Evolutionary conservation across 2,888 invertebrate genomes (phyloP).

Genomic region (Bombyx huttoni): DNA sequence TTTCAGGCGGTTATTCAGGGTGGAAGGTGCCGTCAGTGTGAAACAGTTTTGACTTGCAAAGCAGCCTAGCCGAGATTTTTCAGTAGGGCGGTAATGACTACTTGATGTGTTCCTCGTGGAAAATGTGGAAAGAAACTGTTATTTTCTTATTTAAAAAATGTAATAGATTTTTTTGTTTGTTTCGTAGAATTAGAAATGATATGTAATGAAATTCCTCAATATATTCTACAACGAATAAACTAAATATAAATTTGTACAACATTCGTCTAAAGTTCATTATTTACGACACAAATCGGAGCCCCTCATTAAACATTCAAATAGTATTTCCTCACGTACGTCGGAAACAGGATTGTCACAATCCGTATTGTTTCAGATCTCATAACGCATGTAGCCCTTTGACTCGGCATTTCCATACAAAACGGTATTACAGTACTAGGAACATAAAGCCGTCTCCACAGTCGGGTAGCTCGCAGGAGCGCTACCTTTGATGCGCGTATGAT

Average conservation of each 20-base stretch:
- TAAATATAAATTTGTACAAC: slow-evolving; percentile 2
- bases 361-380: slow-evolving; percentile 68
- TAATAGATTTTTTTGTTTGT: not conserved
- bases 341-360: slow-evolving; percentile 67
- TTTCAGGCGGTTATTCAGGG: not conserved
- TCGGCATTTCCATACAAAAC: slow-evolving; percentile 45
- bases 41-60: slow-evolving; percentile 70
- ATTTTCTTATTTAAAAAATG: slow-evolving; percentile 5
- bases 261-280: slow-evolving; percentile 19
- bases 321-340: slow-evolving; percentile 57
- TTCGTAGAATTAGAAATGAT: no score
- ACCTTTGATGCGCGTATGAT: slow-evolving; percentile 72
- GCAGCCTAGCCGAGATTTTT: slow-evolving; percentile 59
- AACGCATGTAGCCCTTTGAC: slow-evolving; percentile 66
- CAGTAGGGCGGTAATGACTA: slow-evolving; percentile 66
- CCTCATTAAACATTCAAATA: slow-evolving; percentile 67
- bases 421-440: slow-evolving; percentile 43
- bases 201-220: no score
- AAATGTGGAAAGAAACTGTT: slow-evolving; percentile 25
- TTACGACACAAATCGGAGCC: slow-evolving; percentile 35
- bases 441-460: slow-evolving; percentile 64
- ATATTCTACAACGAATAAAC: slow-evolving; percentile 8
- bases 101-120: slow-evolving; percentile 46
- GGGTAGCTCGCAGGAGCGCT: slow-evolving; percentile 52
- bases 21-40: slow-evolving; percentile 21